A percentile compares a stretch with the other conserved stretches of the same genome.
Conservation (phyloP, 2,888 invertebrate species). For the Phanerotoma sp. region DNA sequence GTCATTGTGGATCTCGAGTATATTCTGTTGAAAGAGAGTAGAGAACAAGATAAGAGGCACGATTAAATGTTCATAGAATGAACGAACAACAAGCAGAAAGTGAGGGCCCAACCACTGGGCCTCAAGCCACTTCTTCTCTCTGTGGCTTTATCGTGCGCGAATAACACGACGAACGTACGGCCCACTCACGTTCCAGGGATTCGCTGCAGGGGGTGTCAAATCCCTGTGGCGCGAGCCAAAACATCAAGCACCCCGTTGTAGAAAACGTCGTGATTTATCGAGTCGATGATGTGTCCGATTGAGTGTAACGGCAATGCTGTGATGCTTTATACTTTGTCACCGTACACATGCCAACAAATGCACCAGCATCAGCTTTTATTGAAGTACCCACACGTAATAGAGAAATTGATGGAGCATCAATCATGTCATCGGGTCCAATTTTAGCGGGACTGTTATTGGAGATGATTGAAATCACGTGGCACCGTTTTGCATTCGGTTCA, state of each 20-base stretch:
- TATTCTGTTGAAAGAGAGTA: neutral
- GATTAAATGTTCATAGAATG: neutral
- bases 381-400: too few relatives aligned
- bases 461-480: too few relatives aligned
- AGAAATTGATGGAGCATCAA: too few relatives aligned
- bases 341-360: neutral
- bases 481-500: too few relatives aligned
- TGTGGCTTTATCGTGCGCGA: slow-evolving; percentile 6
- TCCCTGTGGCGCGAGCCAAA: slow-evolving; percentile 53
- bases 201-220: slow-evolving; percentile 39
- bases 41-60: neutral
- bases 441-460: too few relatives aligned
- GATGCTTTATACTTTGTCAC: neutral
- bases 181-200: slow-evolving; percentile 18
- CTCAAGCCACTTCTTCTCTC: neutral
- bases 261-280: slow-evolving; percentile 48
- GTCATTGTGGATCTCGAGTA: neutral
- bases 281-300: slow-evolving; percentile 43
- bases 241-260: slow-evolving; percentile 45
- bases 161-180: neutral
- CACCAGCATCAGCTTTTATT: too few relatives aligned
- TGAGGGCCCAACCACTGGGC: neutral
- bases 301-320: slow-evolving; percentile 31
- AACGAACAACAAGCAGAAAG: neutral
- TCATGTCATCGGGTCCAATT: too few relatives aligned